Evolutionary conservation across 2,113 vertebrate species (phyloP).

Genomic region (Austrofundulus limnaeus): DNA sequence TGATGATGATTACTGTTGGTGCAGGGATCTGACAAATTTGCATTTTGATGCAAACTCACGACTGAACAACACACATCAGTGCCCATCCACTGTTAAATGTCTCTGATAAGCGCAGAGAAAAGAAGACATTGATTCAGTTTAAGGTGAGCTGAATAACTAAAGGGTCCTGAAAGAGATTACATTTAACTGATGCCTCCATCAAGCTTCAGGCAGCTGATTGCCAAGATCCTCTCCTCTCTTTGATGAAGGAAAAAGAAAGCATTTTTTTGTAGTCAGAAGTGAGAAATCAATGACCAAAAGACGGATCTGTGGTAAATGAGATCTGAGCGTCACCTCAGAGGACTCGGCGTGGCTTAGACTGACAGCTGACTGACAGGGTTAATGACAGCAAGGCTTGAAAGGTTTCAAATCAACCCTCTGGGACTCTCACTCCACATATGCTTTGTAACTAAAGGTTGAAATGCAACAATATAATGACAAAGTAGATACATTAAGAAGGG

Average conservation of each 20-base stretch:
- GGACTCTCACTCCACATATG: conserved; percentile 18
- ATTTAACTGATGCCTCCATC: conserved; percentile 39
- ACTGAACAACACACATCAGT: conserved; percentile 7
- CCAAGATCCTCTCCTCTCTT: conserved; percentile 23
- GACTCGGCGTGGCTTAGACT: conserved; percentile 20
- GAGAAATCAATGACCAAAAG: conserved; percentile 63
- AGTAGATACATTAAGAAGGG: not conserved
- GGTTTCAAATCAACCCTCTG: conserved; percentile 34
- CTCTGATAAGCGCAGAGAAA: conserved; percentile 18
- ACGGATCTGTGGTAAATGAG: conserved; percentile 65
- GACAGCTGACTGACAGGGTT: conserved; percentile 65
- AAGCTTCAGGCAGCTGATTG: conserved; percentile 26
- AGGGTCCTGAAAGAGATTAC: conserved; percentile 40
- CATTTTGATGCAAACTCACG: conserved; percentile 35
- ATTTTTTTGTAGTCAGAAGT: conserved; percentile 51
- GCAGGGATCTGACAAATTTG: conserved; percentile 20
- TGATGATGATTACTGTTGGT: conserved; percentile 27
- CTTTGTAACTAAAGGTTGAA: conserved; percentile 6
- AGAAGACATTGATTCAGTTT: conserved; percentile 19
- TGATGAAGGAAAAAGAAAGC: conserved; percentile 46
- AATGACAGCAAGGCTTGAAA: conserved; percentile 22
- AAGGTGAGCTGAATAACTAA: conserved; percentile 32
- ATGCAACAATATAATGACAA: not conserved
- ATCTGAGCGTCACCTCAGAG: conserved; percentile 50
- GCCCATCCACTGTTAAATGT: not conserved